Evolutionary conservation across 2,888 invertebrate genomes (phyloP).

Genomic region (Enchytraeus crypticus): DNA sequence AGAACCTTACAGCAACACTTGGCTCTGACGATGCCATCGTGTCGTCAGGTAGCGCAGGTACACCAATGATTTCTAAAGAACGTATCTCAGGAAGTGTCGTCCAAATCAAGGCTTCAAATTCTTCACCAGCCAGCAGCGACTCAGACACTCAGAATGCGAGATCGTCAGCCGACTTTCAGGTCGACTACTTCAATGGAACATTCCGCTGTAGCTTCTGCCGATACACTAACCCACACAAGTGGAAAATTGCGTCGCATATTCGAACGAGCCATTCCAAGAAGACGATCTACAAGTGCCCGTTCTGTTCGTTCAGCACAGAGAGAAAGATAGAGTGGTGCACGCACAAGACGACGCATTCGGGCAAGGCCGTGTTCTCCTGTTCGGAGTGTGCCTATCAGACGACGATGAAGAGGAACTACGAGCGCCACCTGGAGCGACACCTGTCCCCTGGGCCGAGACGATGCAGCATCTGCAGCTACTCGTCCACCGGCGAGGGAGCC

Average conservation of each 20-base stretch:
- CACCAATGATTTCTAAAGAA: too few species aligned
- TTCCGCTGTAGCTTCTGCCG: slow-evolving; percentile 63
- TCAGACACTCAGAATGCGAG: too few species aligned
- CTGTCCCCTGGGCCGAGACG: slow-evolving; percentile 25
- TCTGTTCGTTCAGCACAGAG: slow-evolving; percentile 66
- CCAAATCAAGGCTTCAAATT: too few species aligned
- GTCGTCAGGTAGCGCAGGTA: too few species aligned
- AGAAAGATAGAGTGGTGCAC: slow-evolving; percentile 61
- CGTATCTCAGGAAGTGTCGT: too few species aligned
- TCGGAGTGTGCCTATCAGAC: slow-evolving; percentile 85
- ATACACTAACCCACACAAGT: slow-evolving; percentile 60
- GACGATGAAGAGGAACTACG: slow-evolving; percentile 81
- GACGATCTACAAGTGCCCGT: slow-evolving; percentile 59
- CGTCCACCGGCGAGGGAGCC: slow-evolving; percentile 37
- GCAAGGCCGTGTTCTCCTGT: slow-evolving; percentile 60
- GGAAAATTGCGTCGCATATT: slow-evolving; percentile 62
- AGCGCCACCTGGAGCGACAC: slow-evolving; percentile 65
- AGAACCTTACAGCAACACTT: too few species aligned
- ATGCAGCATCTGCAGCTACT: slow-evolving; percentile 39
- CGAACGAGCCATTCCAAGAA: slow-evolving; percentile 68
- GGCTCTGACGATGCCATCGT: too few species aligned
- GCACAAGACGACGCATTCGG: slow-evolving; percentile 57
- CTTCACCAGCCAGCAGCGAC: too few species aligned
- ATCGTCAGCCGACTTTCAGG: too few species aligned
- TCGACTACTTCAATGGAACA: not conserved